Evolutionary conservation across 2,113 vertebrate species (phyloP).

Genomic region (Tychaedon coryphoeus): DNA sequence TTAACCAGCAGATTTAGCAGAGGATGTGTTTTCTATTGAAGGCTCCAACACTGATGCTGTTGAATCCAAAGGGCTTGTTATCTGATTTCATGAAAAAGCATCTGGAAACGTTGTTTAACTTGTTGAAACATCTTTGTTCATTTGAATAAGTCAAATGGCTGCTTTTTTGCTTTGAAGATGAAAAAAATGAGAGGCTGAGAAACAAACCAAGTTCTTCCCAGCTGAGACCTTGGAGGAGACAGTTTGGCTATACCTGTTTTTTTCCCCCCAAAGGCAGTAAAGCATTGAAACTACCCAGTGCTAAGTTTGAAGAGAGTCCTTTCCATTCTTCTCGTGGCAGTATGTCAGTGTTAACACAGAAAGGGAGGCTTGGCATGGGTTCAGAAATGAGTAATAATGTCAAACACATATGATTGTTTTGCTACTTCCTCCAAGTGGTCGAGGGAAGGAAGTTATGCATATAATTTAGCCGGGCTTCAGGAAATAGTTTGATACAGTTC

Average conservation of each 20-base stretch:
- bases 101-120: conserved; percentile 53
- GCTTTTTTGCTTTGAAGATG: background rate
- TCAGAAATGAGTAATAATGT: conserved; percentile 60
- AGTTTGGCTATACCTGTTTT: background rate
- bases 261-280: background rate
- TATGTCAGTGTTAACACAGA: background rate
- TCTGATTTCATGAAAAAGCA: conserved; percentile 34
- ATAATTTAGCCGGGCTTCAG: conserved; percentile 62
- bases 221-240: background rate
- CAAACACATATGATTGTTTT: conserved; percentile 62
- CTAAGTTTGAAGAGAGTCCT: background rate
- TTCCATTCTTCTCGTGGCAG: background rate
- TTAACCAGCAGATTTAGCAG: conserved; percentile 43
- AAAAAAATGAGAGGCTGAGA: background rate
- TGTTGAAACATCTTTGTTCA: conserved; percentile 47
- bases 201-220: conserved; percentile 11
- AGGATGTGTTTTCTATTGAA: conserved; percentile 35
- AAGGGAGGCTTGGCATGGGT: conserved; percentile 29
- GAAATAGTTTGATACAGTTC: conserved; percentile 60
- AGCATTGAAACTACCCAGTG: background rate
- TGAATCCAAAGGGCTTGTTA: conserved; percentile 35
- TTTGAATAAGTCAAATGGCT: conserved; percentile 20
- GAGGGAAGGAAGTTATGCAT: conserved; percentile 68
- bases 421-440: conserved; percentile 51
- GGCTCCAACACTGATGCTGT: background rate